phyloP scores from a whole-genome alignment of 2,888 invertebrate genomes.

The Brenthis hecate region DNA sequence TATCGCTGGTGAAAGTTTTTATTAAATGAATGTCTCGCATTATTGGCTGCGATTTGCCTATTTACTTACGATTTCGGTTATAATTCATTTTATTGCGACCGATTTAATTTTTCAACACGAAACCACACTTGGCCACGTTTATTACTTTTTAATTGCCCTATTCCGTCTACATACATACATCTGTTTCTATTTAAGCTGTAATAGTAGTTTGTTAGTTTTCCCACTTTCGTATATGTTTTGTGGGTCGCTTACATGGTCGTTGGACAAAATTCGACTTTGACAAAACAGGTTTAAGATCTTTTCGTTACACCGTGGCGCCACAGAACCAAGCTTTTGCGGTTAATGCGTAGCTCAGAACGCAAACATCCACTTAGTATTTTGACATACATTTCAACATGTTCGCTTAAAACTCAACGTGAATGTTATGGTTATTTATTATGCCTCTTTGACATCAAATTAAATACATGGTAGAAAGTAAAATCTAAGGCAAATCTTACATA shows the following conservation, averaged over 20 bases:
- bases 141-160: slow-evolving; percentile 10
- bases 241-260: slow-evolving; percentile 59
- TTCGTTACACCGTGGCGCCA: slow-evolving; percentile 57
- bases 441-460: slow-evolving; percentile 30
- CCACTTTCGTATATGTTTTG: slow-evolving; percentile 64
- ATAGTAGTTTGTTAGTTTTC: slow-evolving; percentile 51
- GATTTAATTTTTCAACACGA: slow-evolving; percentile 12
- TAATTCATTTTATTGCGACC: slow-evolving; percentile 6
- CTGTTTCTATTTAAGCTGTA: slow-evolving; percentile 9
- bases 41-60: slow-evolving; percentile 6
- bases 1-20: slow-evolving; percentile 57
- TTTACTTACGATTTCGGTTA: slow-evolving; percentile 7
- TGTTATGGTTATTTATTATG: slow-evolving; percentile 39
- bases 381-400: slow-evolving; percentile 66
- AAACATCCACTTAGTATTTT: slow-evolving; percentile 67
- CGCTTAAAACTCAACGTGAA: slow-evolving; percentile 45
- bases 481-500: neutral
- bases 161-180: neutral
- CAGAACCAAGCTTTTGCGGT: slow-evolving; percentile 65
- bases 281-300: slow-evolving; percentile 66
- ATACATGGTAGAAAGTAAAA: slow-evolving; percentile 6
- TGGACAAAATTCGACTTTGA: slow-evolving; percentile 64
- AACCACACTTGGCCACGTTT: slow-evolving; percentile 9
- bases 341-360: slow-evolving; percentile 63
- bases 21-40: slow-evolving; percentile 34